Evolutionary conservation across 2,888 invertebrate species (phyloP).

Genomic region (Blastobasis lacticolella): DNA sequence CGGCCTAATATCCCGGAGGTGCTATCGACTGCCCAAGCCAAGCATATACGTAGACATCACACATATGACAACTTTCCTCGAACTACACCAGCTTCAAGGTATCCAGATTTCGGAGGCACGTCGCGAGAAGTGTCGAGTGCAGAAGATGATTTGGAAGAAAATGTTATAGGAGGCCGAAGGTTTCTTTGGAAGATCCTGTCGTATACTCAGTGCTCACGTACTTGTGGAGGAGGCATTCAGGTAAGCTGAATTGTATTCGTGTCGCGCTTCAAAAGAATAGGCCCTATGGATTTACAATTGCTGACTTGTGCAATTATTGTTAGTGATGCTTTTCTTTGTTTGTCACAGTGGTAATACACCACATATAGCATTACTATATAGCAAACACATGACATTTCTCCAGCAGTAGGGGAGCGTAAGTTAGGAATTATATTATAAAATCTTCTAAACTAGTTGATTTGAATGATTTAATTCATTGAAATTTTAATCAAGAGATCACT

Average conservation of each 20-base stretch:
- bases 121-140: constrained; percentile 26
- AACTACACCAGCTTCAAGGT: constrained; percentile 21
- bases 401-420: too few relatives aligned
- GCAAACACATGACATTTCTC: too few relatives aligned
- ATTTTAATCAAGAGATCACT: too few relatives aligned
- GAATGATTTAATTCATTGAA: too few relatives aligned
- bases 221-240: constrained; percentile 87
- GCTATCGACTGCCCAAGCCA: constrained; percentile 29
- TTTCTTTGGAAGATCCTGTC: constrained; percentile 87
- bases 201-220: constrained; percentile 84
- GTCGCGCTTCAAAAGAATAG: too few relatives aligned
- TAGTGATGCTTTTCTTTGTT: too few relatives aligned
- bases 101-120: constrained; percentile 30
- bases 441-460: too few relatives aligned
- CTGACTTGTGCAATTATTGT: too few relatives aligned
- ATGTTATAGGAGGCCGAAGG: constrained; percentile 57
- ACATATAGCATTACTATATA: too few relatives aligned
- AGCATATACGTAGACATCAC: constrained; percentile 56
- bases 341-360: too few relatives aligned
- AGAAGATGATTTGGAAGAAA: constrained; percentile 43
- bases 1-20: constrained; percentile 32
- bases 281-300: too few relatives aligned
- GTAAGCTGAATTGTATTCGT: constrained; percentile 26
- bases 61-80: constrained; percentile 37
- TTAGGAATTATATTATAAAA: too few relatives aligned